These are phyloP conservation scores for Zhuqinia jingwanae DNA, from an alignment of 2,888 invertebrate genomes.

Conservation along the genomic window DNA sequence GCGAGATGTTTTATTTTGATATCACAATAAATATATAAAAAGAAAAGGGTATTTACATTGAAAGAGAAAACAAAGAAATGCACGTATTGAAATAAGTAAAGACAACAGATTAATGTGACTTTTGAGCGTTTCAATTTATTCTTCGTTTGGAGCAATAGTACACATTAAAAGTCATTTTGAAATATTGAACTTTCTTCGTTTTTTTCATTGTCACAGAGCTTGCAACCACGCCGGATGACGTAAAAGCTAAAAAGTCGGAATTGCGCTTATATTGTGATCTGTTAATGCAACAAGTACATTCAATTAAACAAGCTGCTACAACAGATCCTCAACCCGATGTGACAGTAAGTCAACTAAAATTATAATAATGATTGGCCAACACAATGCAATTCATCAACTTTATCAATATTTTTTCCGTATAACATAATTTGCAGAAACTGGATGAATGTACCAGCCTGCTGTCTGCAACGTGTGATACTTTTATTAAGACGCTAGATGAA, in stretches of 20 bases:
- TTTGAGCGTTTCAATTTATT: too few relatives aligned
- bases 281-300: constrained; percentile 92
- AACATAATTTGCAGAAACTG: constrained; percentile 84
- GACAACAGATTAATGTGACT: too few relatives aligned
- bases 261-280: constrained; percentile 90
- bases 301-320: constrained; percentile 86
- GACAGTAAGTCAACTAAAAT: constrained; percentile 82
- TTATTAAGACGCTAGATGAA: constrained; percentile 90
- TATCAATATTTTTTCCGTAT: constrained; percentile 45
- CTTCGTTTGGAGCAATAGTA: too few relatives aligned
- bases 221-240: constrained; percentile 80
- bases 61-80: too few relatives aligned
- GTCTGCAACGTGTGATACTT: constrained; percentile 91
- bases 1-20: too few relatives aligned
- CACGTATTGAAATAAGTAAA: too few relatives aligned
- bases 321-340: constrained; percentile 84
- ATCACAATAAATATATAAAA: too few relatives aligned
- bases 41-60: too few relatives aligned
- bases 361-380: too few relatives aligned
- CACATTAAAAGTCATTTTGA: background rate
- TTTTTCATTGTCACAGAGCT: constrained; percentile 32
- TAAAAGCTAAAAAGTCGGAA: constrained; percentile 89
- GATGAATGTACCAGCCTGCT: constrained; percentile 88
- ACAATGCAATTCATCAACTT: constrained; percentile 38
- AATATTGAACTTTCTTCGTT: background rate